These are phyloP conservation scores for Hirundo rustica DNA, from an alignment of 2,797 vertebrate species.

Conservation along the genomic window DNA sequence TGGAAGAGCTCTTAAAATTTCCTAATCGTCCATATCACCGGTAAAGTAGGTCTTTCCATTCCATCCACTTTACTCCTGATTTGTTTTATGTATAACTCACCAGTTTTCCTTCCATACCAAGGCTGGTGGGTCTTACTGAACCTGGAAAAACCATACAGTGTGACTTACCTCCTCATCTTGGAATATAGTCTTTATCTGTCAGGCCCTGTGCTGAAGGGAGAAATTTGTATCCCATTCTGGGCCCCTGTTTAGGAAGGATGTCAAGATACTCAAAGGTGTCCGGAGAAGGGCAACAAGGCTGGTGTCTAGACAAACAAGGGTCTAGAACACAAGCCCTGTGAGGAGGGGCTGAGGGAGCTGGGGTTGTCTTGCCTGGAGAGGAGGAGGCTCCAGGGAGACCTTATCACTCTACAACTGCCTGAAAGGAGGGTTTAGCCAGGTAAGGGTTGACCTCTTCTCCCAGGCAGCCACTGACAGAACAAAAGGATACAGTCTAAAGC, in stretches of 20 bases:
- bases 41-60: rapidly evolving
- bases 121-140: not conserved
- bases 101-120: not conserved
- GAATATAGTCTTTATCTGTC: not conserved
- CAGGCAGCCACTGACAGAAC: not conserved
- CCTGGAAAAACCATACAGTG: not conserved
- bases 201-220: not conserved
- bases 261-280: not conserved
- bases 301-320: no score
- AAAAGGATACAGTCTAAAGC: not conserved
- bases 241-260: not conserved
- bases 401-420: not conserved
- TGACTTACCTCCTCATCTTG: not conserved
- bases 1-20: not conserved
- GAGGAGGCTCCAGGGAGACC: not conserved
- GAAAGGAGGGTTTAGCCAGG: no score
- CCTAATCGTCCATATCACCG: not conserved
- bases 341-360: not conserved
- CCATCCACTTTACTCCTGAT: not conserved
- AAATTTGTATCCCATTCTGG: not conserved
- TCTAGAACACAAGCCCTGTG: rapidly evolving
- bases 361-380: not conserved
- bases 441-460: not conserved
- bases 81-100: not conserved
- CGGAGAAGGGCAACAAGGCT: not conserved